Conservation (phyloP, 1,140 invertebrate genomes). For the Chrysomallon squamiferum region DNA sequence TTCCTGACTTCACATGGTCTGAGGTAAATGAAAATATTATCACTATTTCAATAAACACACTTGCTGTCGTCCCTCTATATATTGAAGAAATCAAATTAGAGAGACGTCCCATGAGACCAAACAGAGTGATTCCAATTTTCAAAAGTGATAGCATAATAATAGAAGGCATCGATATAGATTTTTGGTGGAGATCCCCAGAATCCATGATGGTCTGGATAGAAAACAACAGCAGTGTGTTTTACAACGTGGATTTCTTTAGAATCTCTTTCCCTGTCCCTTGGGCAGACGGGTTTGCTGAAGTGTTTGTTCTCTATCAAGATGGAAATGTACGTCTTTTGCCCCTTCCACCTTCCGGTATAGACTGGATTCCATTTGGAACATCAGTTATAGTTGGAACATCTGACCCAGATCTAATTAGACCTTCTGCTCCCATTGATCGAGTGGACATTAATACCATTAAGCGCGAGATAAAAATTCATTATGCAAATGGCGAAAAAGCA, state of each 20-base stretch:
- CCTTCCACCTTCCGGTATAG: slow-evolving; percentile 40
- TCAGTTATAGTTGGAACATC: slow-evolving; percentile 42
- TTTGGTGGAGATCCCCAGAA: slow-evolving; percentile 44
- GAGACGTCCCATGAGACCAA: background rate
- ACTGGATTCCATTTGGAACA: slow-evolving; percentile 51
- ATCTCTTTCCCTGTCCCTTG: slow-evolving; percentile 30
- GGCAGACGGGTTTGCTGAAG: slow-evolving; percentile 21
- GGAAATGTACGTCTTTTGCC: slow-evolving; percentile 37
- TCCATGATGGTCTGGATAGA: slow-evolving; percentile 23
- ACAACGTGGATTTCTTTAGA: slow-evolving; percentile 22
- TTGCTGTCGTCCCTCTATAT: background rate
- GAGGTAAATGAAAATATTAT: background rate
- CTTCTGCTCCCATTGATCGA: slow-evolving; percentile 26
- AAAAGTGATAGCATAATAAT: slow-evolving; percentile 22
- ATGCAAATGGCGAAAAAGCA: slow-evolving; percentile 25
- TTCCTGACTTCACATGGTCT: slow-evolving; percentile 3
- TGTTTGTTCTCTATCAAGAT: slow-evolving; percentile 47
- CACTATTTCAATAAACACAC: background rate
- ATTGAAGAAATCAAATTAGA: background rate
- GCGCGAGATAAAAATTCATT: slow-evolving; percentile 20
- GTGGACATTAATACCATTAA: slow-evolving; percentile 21
- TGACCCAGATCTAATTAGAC: slow-evolving; percentile 19
- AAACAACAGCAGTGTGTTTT: slow-evolving; percentile 6
- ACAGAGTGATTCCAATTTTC: background rate
- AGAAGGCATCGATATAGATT: slow-evolving; percentile 40